phyloP scores from a whole-genome alignment of 2,888 invertebrate genomes.

The Dicyrtoma fusca region DNA sequence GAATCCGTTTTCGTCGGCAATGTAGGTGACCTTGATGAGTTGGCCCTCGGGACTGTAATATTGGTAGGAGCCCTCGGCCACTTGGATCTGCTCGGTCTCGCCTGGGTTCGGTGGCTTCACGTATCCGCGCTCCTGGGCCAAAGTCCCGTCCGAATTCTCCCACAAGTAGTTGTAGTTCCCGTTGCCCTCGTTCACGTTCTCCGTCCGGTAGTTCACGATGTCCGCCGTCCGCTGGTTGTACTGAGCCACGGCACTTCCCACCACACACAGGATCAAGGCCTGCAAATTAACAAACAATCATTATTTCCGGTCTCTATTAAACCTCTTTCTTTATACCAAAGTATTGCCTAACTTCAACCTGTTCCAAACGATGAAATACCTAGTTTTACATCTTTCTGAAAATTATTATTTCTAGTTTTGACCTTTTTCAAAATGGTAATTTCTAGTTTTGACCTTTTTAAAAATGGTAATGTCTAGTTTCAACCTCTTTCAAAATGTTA shows the following conservation, averaged over 20 bases:
- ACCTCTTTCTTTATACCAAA: too few relatives aligned
- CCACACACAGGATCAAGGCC: too few relatives aligned
- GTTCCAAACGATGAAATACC: too few relatives aligned
- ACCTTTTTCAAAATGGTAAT: too few relatives aligned
- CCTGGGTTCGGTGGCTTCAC: conserved; percentile 34
- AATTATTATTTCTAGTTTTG: too few relatives aligned
- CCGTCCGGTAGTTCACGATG: conserved; percentile 44
- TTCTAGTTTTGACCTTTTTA: too few relatives aligned
- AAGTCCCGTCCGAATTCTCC: conserved; percentile 38
- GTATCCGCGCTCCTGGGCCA: conserved; percentile 36
- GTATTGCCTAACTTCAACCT: too few relatives aligned
- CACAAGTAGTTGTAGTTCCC: conserved; percentile 47
- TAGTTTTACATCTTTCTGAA: too few relatives aligned
- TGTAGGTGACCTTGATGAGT: conserved; percentile 40
- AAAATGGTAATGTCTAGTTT: too few relatives aligned
- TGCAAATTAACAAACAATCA: too few relatives aligned
- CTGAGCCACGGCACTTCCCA: neutral
- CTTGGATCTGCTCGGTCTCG: conserved; percentile 22
- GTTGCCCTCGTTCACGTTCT: conserved; percentile 52
- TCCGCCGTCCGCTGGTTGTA: neutral
- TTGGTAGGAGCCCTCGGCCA: conserved; percentile 48
- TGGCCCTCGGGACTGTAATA: conserved; percentile 47
- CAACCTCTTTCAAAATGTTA: too few relatives aligned
- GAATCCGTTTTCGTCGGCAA: conserved; percentile 51
- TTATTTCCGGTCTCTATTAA: too few relatives aligned